These are phyloP conservation scores for Hypercompe scribonia DNA, from an alignment of 2,888 invertebrate species.

Conservation along the genomic window DNA sequence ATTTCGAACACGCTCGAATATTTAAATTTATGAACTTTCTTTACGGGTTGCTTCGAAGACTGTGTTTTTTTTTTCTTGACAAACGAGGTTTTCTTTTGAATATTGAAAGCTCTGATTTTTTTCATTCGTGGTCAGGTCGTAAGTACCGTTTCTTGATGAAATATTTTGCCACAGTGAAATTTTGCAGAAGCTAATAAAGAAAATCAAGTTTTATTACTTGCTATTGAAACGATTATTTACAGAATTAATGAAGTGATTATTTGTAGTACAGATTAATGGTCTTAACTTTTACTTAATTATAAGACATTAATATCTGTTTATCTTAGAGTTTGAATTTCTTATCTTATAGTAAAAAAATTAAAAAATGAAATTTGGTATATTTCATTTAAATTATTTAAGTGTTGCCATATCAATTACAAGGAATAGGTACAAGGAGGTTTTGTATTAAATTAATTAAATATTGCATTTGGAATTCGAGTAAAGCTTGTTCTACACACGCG, in stretches of 20 bases:
- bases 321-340: not conserved
- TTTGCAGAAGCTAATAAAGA: too few species aligned
- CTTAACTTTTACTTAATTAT: not conserved
- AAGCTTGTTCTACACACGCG: slow-evolving; percentile 5
- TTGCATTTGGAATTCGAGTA: slow-evolving; percentile 8
- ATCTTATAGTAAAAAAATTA: not conserved
- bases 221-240: too few species aligned
- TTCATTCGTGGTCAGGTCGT: too few species aligned
- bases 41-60: slow-evolving; percentile 65
- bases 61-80: slow-evolving; percentile 58
- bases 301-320: not conserved
- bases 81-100: slow-evolving; percentile 51
- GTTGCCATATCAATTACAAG: slow-evolving; percentile 14
- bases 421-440: slow-evolving; percentile 24
- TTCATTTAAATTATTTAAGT: too few species aligned
- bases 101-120: not conserved
- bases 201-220: too few species aligned
- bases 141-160: too few species aligned
- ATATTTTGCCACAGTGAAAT: too few species aligned
- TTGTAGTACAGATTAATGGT: not conserved
- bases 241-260: not conserved
- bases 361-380: too few species aligned
- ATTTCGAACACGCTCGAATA: slow-evolving; percentile 79
- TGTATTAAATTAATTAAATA: slow-evolving; percentile 18
- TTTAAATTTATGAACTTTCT: slow-evolving; percentile 74